A percentile compares a stretch with the other conserved stretches of the same genome.
Conservation (phyloP, 2,113 vertebrate species). For the Nibea albiflora region DNA sequence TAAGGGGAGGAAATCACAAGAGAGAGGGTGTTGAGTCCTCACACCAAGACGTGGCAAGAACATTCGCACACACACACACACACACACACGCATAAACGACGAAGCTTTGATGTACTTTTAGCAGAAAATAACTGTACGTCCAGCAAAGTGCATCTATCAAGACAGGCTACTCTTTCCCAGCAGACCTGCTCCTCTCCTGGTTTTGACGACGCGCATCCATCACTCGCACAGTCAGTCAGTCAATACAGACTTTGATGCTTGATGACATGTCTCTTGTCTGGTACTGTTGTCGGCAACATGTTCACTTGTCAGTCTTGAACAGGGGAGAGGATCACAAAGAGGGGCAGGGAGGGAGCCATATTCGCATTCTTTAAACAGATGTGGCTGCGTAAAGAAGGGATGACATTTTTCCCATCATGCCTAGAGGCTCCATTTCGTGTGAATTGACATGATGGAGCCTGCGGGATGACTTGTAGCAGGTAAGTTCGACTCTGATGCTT, state of each 20-base stretch:
- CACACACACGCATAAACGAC: conserved; percentile 52
- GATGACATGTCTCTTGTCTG: conserved; percentile 67
- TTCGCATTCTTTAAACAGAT: conserved; percentile 74
- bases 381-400: conserved; percentile 62
- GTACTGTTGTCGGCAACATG: conserved; percentile 65
- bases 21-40: conserved; percentile 73
- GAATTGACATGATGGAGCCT: conserved; percentile 68
- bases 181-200: conserved; percentile 38
- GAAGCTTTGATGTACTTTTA: conserved; percentile 53
- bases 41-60: conserved; percentile 69
- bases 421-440: conserved; percentile 54
- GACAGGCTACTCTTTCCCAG: conserved; percentile 19
- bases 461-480: conserved; percentile 65
- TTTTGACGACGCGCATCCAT: conserved; percentile 47
- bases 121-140: conserved; percentile 26
- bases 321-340: conserved; percentile 57
- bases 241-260: conserved; percentile 54
- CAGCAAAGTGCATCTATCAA: conserved; percentile 26
- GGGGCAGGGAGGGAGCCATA: conserved; percentile 47
- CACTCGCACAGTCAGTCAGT: conserved; percentile 46
- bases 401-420: conserved; percentile 72
- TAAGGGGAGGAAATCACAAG: conserved; percentile 65
- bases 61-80: conserved; percentile 64
- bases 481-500: conserved; percentile 56
- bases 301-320: conserved; percentile 61